These are phyloP conservation scores for Adrianichthys oophorus DNA, from an alignment of 2,797 vertebrate genomes.

Conservation along the genomic window DNA sequence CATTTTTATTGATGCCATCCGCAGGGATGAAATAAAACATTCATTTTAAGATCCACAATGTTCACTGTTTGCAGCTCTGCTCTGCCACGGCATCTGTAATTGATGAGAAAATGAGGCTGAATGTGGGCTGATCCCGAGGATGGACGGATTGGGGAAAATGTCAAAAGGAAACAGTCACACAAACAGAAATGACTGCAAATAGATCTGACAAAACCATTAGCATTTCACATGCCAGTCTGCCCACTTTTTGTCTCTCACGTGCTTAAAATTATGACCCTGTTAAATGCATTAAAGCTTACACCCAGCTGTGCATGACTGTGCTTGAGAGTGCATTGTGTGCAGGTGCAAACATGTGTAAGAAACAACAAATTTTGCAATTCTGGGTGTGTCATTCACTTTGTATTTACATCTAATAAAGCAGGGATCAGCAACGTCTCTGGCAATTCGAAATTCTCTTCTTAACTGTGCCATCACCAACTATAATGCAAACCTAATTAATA, in stretches of 20 bases:
- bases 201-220: constrained; percentile 16
- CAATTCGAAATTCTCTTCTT: too few species aligned
- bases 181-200: constrained; percentile 1
- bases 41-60: constrained; percentile 4
- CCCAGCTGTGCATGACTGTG: constrained; percentile 15
- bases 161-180: constrained; percentile 1
- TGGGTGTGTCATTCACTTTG: constrained; percentile 22
- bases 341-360: constrained; percentile 12
- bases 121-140: constrained; percentile 7
- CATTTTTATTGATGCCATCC: too few species aligned
- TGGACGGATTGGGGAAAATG: constrained; percentile 10
- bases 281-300: constrained; percentile 32
- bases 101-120: constrained; percentile 1
- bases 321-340: constrained; percentile 26
- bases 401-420: constrained; percentile 57
- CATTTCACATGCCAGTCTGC: constrained; percentile 9
- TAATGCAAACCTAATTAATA: too few species aligned
- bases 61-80: constrained; percentile 18
- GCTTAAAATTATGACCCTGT: constrained; percentile 31
- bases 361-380: constrained; percentile 11
- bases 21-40: constrained; percentile 8
- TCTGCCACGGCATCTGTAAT: constrained; percentile 15
- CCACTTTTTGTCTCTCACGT: constrained; percentile 21
- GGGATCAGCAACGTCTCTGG: not conserved
- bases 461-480: too few species aligned